phyloP scores from a whole-genome alignment of 2,113 vertebrate species.

The Tringa solitaria region DNA sequence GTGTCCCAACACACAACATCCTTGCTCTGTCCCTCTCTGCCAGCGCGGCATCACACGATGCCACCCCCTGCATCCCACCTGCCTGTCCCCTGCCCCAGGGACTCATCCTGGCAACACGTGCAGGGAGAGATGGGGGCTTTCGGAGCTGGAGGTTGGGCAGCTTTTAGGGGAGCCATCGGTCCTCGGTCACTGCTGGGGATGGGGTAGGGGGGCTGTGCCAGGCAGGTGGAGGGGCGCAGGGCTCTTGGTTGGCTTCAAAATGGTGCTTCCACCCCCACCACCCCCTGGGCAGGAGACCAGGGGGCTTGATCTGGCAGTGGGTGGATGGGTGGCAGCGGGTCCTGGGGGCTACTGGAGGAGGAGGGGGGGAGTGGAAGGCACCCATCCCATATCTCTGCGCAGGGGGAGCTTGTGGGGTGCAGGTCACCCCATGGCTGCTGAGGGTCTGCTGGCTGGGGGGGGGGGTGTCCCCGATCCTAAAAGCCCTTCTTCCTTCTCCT shows the following conservation, averaged over 20 bases:
- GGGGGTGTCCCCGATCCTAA: neutral
- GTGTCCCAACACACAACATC: neutral
- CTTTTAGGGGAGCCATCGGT: neutral
- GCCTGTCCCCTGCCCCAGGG: neutral
- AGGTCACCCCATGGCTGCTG: neutral
- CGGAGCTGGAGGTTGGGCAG: neutral
- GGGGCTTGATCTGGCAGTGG: fast-evolving
- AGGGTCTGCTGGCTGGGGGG: neutral
- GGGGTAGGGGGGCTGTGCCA: neutral
- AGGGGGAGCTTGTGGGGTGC: fast-evolving
- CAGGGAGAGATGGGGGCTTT: fast-evolving
- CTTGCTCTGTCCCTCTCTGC: fast-evolving
- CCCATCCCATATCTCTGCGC: neutral
- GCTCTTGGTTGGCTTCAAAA: neutral
- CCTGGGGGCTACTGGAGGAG: neutral
- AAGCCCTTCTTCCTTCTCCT: neutral
- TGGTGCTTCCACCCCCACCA: neutral
- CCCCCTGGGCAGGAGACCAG: fast-evolving
- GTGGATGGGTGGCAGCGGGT: fast-evolving
- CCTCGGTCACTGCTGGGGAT: fast-evolving
- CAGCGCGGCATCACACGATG: fast-evolving
- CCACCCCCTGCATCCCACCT: neutral
- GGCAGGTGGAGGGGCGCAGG: neutral
- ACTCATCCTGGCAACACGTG: neutral
- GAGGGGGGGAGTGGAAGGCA: neutral